Evolutionary conservation across 1,140 invertebrate genomes (phyloP), one percentile per base, ranked within the genome.

Genomic region (Oryzaephilus surinamensis): DNA sequence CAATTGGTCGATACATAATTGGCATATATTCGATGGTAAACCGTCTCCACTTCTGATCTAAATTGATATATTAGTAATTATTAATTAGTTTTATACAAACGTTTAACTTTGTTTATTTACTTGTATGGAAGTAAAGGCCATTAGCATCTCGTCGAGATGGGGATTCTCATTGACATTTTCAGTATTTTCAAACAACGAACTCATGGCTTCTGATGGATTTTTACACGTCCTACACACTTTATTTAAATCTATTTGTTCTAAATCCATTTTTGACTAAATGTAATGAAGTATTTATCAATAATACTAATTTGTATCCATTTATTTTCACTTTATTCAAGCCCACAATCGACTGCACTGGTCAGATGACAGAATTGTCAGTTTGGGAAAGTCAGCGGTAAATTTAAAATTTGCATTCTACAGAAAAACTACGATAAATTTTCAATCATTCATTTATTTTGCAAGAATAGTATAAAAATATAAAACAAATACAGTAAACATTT

Each of bases 131-230:
- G 55, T 52, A 48, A 57, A 61, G 41, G 57, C 58, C 58, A 61
- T 61, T 58, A 61, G 57, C 58, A 61, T 61, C 54, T 61, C 57
- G 57, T 59, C 55, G 48, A 60, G 50, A 50, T 52, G 55, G 55
- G 55, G 45, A 55, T 45, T 50, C 32, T 48, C 47, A 20, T 19
- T 17, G 23, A 39, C 44, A 40, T 46, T 41, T 49, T 57, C 51
- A 26, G 36, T 45, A 14, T 34, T 42, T 14, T 50, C 44, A 42
- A 56, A 58, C 20, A 60, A 31, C 10, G 51, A 51, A 28, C 44
- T 43, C 52, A 58, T 51, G 14, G 44, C 34, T 4, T 43, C 18
- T 1, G 50, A 38, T 32, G 53, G 50, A 35, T 38, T 43, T 46
- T 58, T 60, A 37, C 57, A 60, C 12, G 55, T 46, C 12, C 57